Evolutionary conservation across 2,888 invertebrate species (phyloP).

Genomic region (Tortrix viridana): DNA sequence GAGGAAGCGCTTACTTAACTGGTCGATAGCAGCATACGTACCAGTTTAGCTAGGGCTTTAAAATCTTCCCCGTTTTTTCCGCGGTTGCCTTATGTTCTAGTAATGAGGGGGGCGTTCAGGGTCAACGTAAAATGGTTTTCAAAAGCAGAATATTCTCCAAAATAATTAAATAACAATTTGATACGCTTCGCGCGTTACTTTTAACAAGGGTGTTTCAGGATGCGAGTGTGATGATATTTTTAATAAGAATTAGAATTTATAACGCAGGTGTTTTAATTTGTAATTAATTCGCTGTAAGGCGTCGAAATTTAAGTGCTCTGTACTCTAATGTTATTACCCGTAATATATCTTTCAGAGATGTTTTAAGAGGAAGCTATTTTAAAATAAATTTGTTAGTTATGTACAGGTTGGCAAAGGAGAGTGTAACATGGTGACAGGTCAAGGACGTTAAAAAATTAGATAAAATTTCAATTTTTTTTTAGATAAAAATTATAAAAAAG

Average conservation of each 20-base stretch:
- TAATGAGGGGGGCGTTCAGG: not conserved
- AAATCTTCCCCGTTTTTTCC: constrained; percentile 5
- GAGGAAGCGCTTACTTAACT: constrained; percentile 3
- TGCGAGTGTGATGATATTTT: constrained; percentile 34
- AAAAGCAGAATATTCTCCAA: constrained; percentile 34
- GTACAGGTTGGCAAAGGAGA: too few species aligned
- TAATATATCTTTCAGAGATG: not conserved
- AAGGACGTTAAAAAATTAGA: too few species aligned
- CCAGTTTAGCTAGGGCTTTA: constrained; percentile 27
- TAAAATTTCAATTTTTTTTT: too few species aligned
- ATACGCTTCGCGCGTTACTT: constrained; percentile 37
- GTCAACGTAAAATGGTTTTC: constrained; percentile 18
- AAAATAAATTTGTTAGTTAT: not conserved
- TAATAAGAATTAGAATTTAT: constrained; percentile 35
- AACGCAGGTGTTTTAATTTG: constrained; percentile 28
- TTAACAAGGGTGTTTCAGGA: constrained; percentile 25
- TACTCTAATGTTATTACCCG: not conserved
- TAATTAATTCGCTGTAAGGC: constrained; percentile 24
- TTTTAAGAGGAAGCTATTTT: not conserved
- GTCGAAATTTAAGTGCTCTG: constrained; percentile 6
- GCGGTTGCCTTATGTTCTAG: constrained; percentile 5
- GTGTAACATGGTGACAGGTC: too few species aligned
- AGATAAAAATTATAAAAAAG: too few species aligned
- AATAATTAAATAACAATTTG: constrained; percentile 39
- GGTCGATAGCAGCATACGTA: constrained; percentile 20